Base-by-base conservation (phyloP, 2,888 invertebrate genomes). In the Maniola hyperantus region DNA sequence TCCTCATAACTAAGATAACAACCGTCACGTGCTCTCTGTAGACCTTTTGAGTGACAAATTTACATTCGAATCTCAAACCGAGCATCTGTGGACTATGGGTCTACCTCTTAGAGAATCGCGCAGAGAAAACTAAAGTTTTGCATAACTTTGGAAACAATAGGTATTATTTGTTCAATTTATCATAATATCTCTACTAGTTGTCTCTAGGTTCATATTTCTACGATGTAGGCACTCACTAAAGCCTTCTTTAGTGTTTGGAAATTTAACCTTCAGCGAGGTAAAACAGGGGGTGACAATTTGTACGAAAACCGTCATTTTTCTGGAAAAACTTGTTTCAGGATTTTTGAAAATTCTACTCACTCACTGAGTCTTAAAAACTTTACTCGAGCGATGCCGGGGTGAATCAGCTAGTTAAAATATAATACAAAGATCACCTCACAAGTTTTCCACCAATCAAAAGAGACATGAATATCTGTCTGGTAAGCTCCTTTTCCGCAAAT, bases 31-130 rank as follows among this genome's bases (percentile, higher is more conserved):
- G 83, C 79, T 79, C 78, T 78, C 76, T 79, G 80, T 74, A 77
- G 79, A 78, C 77, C 79, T 82, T 77, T 81, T 79, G 66, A 72
- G 79, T 82, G 83, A 83, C 83, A 83, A 85, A 84, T 88, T 85
- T 84, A 83, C 82, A 85, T 85, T 83, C 80, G 74, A 76, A 75
- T 78, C 77, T 80, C 79, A 79, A 80, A 51, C 62, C 36, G 20
- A 51, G 18, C 39, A 62, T 48, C 53, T 53, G 62, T 42, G 53
- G 66, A 66, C 53, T 53, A 26, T 62, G 53, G 68, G 68, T 69
- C 55, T 61, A 73, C 69, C 76, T 77, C 83, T 76, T 86, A 87
- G 85, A 83, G n/a, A n/a, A n/a, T n/a, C 87, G 84, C 77, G 72
- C 6, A 33, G 10, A 18, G 15, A 20, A 42, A 42, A 57, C 42